These are phyloP conservation scores for Diploptera punctata DNA, from an alignment of 2,888 invertebrate genomes.

Conservation along the genomic window DNA sequence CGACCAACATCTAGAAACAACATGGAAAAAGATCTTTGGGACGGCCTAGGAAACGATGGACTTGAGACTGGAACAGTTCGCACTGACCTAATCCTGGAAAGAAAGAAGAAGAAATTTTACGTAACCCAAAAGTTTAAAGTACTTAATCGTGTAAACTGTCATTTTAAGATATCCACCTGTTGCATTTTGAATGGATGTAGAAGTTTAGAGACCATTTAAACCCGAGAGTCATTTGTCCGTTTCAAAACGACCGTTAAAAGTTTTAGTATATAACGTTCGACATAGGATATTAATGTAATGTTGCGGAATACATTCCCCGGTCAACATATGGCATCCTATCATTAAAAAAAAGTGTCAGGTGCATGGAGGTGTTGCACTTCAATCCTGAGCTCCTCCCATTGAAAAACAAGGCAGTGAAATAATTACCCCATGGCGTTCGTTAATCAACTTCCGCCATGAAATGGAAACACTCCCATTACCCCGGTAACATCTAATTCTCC, in stretches of 20 bases:
- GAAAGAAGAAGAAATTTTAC: no score
- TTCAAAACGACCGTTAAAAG: slow-evolving; percentile 1
- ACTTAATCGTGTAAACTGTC: no score
- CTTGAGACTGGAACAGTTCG: no score
- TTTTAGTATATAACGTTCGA: background rate
- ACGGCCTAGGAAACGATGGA: no score
- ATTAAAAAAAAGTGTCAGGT: slow-evolving; percentile 11
- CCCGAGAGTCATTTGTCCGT: background rate
- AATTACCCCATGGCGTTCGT: slow-evolving; percentile 22
- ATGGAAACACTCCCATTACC: slow-evolving; percentile 16
- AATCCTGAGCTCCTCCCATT: background rate
- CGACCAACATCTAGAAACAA: no score
- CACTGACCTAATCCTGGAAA: no score
- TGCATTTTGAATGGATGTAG: no score
- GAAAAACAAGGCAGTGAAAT: slow-evolving; percentile 10
- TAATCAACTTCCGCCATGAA: slow-evolving; percentile 27
- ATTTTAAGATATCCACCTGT: no score
- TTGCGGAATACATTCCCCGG: background rate
- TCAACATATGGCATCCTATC: slow-evolving; percentile 21
- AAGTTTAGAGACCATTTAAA: no score
- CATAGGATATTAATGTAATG: background rate
- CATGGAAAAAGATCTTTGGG: no score
- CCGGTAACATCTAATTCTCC: background rate
- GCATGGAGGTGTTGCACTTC: slow-evolving; percentile 5
- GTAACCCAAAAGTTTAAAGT: no score